These are phyloP conservation scores for Crossaster papposus DNA, from an alignment of 53 echinoderm and acorn worm species.

Conservation along the genomic window DNA sequence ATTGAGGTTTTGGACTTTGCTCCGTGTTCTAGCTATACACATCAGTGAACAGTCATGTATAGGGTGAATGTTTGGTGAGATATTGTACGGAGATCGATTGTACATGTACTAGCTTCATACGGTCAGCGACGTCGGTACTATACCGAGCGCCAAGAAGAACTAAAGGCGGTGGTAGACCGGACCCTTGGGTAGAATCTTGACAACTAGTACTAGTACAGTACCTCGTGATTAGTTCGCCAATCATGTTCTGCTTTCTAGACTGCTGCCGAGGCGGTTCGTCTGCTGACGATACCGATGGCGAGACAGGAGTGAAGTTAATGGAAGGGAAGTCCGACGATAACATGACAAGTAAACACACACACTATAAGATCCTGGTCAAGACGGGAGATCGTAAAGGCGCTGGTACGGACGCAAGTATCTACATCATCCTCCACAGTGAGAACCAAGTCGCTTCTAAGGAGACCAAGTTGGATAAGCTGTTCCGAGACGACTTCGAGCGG, in stretches of 20 bases:
- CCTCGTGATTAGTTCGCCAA: not conserved
- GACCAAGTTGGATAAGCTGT: constrained; percentile 31
- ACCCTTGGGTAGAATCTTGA: too few relatives aligned
- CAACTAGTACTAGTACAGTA: too few relatives aligned
- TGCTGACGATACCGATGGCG: not conserved
- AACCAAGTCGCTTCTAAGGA: constrained; percentile 32
- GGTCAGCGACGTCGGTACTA: too few relatives aligned
- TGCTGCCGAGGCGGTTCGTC: constrained; percentile 1
- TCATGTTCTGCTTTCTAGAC: constrained; percentile 11
- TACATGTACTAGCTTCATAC: too few relatives aligned
- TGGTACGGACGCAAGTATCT: constrained; percentile 68
- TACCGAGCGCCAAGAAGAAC: too few relatives aligned
- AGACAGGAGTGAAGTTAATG: not conserved
- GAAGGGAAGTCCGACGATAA: not conserved
- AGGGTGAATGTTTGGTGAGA: too few relatives aligned
- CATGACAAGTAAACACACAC: constrained; percentile 3
- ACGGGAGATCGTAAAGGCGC: constrained; percentile 69
- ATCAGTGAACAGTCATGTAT: too few relatives aligned
- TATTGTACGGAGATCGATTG: too few relatives aligned
- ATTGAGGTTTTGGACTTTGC: too few relatives aligned
- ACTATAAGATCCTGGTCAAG: constrained; percentile 60
- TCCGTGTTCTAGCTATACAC: too few relatives aligned
- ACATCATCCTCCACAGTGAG: constrained; percentile 52
- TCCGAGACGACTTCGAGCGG: constrained; percentile 60
- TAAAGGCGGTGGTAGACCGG: too few relatives aligned